Evolutionary conservation across 2,888 invertebrate genomes (phyloP).

Genomic region (Lycaena phlaeas): DNA sequence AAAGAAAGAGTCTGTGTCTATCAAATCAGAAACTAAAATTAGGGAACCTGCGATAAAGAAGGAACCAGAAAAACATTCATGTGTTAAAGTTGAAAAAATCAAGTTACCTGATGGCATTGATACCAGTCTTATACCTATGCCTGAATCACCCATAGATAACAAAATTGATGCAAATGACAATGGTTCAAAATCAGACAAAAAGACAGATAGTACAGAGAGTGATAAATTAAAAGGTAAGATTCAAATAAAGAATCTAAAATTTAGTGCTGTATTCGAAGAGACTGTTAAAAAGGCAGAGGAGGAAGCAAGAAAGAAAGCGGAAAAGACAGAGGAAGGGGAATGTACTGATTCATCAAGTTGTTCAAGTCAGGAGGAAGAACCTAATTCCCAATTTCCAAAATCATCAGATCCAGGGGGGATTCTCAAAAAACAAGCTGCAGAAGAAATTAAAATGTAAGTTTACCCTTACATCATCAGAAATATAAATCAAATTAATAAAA

Average conservation of each 20-base stretch:
- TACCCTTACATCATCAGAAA: too few species aligned
- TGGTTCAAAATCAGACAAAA: constrained; percentile 38
- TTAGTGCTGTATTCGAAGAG: constrained; percentile 77
- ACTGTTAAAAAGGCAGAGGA: constrained; percentile 77
- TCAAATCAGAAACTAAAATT: constrained; percentile 29
- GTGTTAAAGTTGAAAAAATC: constrained; percentile 33
- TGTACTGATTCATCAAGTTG: constrained; percentile 62
- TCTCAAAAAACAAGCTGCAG: constrained; percentile 56
- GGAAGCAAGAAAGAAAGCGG: constrained; percentile 73
- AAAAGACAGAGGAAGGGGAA: constrained; percentile 77
- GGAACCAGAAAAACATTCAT: constrained; percentile 25
- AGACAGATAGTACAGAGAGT: constrained; percentile 34
- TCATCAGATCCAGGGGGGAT: constrained; percentile 62
- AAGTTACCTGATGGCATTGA: constrained; percentile 30
- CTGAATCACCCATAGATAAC: constrained; percentile 44
- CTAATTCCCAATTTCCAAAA: constrained; percentile 57
- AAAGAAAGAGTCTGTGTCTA: constrained; percentile 15
- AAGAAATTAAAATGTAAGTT: constrained; percentile 67
- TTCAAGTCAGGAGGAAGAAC: constrained; percentile 44
- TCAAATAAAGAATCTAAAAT: constrained; percentile 78
- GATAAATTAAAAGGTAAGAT: constrained; percentile 73
- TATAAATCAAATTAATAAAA: too few species aligned
- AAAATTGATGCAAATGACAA: constrained; percentile 29
- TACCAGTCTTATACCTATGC: constrained; percentile 52
- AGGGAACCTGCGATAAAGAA: constrained; percentile 27